Evolutionary conservation across 2,888 invertebrate genomes (phyloP).

Genomic region (Halictus ligatus): DNA sequence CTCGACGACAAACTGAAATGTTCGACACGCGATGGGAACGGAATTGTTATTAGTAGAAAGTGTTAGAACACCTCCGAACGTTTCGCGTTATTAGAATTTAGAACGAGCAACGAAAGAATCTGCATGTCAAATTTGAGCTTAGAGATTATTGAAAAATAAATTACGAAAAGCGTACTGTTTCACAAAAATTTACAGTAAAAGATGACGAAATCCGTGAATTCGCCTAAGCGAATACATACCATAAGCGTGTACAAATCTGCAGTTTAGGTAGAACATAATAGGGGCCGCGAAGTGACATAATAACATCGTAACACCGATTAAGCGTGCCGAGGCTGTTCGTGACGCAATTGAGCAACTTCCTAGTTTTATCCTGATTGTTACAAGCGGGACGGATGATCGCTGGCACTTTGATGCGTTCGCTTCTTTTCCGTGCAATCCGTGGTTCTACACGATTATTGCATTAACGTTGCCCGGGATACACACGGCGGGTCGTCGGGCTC

Average conservation of each 20-base stretch:
- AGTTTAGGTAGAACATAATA: not conserved
- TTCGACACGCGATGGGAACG: slow-evolving; percentile 71
- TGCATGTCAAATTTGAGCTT: too few species aligned
- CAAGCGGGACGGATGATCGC: slow-evolving; percentile 38
- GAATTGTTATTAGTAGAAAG: slow-evolving; percentile 81
- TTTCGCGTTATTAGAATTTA: too few species aligned
- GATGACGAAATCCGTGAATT: too few species aligned
- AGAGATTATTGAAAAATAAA: too few species aligned
- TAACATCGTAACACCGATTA: not conserved
- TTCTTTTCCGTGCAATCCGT: slow-evolving; percentile 25
- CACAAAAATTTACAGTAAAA: too few species aligned
- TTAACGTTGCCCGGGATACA: slow-evolving; percentile 43
- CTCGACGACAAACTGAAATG: slow-evolving; percentile 33
- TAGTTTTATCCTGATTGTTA: slow-evolving; percentile 37
- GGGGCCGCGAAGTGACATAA: not conserved
- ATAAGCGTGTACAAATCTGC: not conserved
- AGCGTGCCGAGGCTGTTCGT: not conserved
- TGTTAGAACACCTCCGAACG: slow-evolving; percentile 65
- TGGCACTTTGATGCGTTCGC: slow-evolving; percentile 32
- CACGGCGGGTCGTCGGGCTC: slow-evolving; percentile 43
- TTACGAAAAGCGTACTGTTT: too few species aligned
- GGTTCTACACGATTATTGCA: slow-evolving; percentile 54
- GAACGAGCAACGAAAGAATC: too few species aligned
- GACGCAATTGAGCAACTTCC: slow-evolving; percentile 38
- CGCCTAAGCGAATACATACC: too few species aligned